Evolutionary conservation across 2,113 vertebrate genomes (phyloP).

Genomic region (Microtus ochrogaster): DNA sequence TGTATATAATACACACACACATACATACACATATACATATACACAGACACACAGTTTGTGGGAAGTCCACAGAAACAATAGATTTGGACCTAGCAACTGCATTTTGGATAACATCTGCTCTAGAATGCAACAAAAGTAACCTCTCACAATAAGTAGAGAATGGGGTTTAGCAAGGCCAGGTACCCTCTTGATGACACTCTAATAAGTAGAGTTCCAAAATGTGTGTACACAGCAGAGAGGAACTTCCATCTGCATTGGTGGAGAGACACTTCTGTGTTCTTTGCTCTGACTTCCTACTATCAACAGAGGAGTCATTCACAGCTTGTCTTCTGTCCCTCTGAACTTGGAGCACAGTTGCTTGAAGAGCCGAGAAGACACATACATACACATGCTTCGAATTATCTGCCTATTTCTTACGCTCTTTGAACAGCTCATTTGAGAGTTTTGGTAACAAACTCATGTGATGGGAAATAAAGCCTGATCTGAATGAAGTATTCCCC

Average conservation of each 20-base stretch:
- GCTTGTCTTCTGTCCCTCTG: not conserved
- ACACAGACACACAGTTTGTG: not conserved
- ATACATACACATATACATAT: too few species aligned
- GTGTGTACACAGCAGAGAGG: not conserved
- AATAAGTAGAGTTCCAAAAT: not conserved
- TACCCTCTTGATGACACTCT: not conserved
- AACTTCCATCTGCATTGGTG: not conserved
- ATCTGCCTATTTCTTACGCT: slow-evolving; percentile 1
- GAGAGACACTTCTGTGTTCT: not conserved
- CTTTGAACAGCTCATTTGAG: not conserved
- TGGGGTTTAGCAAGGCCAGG: not conserved
- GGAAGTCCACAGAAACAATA: not conserved
- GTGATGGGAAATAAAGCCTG: not conserved
- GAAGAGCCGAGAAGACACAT: not conserved
- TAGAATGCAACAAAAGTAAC: not conserved
- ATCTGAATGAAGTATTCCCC: not conserved
- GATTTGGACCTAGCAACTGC: not conserved
- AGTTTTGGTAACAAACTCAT: not conserved
- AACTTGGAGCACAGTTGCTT: not conserved
- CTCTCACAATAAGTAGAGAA: not conserved
- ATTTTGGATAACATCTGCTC: slow-evolving; percentile 12
- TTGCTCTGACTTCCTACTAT: not conserved
- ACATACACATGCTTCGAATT: not conserved
- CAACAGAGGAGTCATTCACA: not conserved
- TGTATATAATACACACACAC: not conserved